A percentile compares a stretch with the other conserved stretches of the same genome.
Evolutionary conservation across 2,888 invertebrate genomes (phyloP).

Genomic region (Acrobasis suavella): DNA sequence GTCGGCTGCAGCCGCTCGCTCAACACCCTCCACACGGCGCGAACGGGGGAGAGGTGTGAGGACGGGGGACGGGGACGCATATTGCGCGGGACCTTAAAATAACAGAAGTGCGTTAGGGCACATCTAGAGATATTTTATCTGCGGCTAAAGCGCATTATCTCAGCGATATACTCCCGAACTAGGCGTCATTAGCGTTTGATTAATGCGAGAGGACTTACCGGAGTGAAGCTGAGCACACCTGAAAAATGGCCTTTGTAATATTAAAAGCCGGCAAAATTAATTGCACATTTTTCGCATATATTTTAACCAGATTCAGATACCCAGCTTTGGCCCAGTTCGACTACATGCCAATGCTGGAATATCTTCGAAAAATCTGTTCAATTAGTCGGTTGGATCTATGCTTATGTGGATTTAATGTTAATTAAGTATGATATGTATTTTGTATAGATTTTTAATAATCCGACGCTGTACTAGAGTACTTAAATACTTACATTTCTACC

Average conservation of each 20-base stretch:
- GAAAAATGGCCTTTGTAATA: slow-evolving; percentile 12
- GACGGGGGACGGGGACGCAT: too few relatives aligned
- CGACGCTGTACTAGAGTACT: too few relatives aligned
- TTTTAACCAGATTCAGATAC: neutral
- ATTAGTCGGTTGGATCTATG: neutral
- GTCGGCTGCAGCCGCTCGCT: too few relatives aligned
- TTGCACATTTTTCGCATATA: neutral
- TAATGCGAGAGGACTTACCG: slow-evolving; percentile 46
- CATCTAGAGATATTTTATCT: too few relatives aligned
- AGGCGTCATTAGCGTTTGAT: slow-evolving; percentile 67
- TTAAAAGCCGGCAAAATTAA: neutral
- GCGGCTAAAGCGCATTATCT: slow-evolving; percentile 10
- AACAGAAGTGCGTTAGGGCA: too few relatives aligned
- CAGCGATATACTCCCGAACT: slow-evolving; percentile 11
- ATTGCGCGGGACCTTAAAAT: too few relatives aligned
- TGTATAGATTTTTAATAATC: too few relatives aligned
- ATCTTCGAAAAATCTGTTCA: too few relatives aligned
- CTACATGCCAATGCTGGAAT: neutral
- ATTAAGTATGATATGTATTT: too few relatives aligned
- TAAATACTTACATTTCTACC: too few relatives aligned
- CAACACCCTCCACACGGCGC: too few relatives aligned
- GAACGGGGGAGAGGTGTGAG: too few relatives aligned
- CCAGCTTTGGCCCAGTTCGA: neutral
- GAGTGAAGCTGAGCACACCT: slow-evolving; percentile 15
- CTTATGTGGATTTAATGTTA: neutral